Percentiles rank a stretch among this genome's conserved stretches.
These are phyloP conservation scores for Daphoenositta chrysoptera DNA, from an alignment of 2,113 vertebrate species.

Conservation along the genomic window DNA sequence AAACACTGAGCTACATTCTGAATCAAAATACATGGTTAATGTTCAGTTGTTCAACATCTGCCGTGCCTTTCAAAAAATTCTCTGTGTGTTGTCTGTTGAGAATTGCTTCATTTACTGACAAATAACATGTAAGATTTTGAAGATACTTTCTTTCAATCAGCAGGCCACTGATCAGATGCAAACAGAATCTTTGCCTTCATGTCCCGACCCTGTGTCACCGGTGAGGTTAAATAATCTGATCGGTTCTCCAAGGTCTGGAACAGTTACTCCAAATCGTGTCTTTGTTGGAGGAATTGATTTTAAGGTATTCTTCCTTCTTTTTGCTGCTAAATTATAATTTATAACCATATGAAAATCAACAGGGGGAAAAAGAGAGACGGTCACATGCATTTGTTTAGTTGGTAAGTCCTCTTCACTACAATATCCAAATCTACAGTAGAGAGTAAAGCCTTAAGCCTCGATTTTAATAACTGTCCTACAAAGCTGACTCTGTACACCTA, in stretches of 20 bases:
- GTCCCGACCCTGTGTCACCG: constrained; percentile 62
- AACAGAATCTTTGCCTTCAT: constrained; percentile 71
- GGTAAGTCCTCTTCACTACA: background rate
- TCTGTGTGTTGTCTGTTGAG: background rate
- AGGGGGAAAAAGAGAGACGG: background rate
- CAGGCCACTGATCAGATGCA: constrained; percentile 70
- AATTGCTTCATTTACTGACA: background rate
- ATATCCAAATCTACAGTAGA: background rate
- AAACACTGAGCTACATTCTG: background rate
- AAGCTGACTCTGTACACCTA: background rate
- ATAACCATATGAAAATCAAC: background rate
- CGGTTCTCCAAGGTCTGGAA: constrained; percentile 66
- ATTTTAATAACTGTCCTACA: background rate
- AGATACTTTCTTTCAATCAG: constrained; percentile 55
- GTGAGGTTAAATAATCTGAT: constrained; percentile 63
- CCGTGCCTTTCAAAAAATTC: background rate
- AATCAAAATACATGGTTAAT: background rate
- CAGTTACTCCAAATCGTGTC: constrained; percentile 84
- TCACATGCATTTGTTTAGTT: background rate
- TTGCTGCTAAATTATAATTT: background rate
- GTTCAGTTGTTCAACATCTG: background rate
- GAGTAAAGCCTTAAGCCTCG: background rate
- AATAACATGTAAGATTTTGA: background rate
- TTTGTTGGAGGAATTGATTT: constrained; percentile 88
- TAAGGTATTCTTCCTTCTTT: constrained; percentile 68